Evolutionary conservation across 2,113 vertebrate species (phyloP).

Genomic region (Pholis gunnellus): DNA sequence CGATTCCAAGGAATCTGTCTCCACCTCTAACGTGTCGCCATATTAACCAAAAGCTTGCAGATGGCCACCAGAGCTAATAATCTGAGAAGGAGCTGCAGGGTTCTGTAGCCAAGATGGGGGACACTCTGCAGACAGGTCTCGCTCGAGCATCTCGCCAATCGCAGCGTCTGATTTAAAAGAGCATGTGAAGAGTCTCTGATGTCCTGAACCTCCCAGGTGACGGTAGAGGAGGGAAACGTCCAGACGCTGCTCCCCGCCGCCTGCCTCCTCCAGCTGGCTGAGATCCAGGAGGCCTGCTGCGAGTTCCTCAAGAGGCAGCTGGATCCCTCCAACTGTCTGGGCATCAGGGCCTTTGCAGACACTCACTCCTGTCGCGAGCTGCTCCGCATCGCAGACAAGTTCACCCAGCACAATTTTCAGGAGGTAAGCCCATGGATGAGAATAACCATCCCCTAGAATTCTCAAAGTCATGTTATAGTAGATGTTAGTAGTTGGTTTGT

Average conservation of each 20-base stretch:
- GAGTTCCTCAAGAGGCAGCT: constrained; percentile 98
- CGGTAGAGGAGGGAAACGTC: constrained; percentile 97
- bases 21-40: too few relatives aligned
- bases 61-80: background rate
- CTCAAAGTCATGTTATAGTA: background rate
- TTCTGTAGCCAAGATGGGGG: background rate
- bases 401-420: constrained; percentile 99
- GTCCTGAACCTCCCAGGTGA: constrained; percentile 82
- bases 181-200: background rate
- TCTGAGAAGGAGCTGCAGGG: background rate
- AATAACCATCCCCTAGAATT: background rate
- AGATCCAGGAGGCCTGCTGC: constrained; percentile 99
- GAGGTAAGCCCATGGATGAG: constrained; percentile 82
- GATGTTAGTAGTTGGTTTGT: too few relatives aligned
- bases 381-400: constrained; percentile 97
- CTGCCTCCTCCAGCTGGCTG: constrained; percentile 96
- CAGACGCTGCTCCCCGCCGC: constrained; percentile 97
- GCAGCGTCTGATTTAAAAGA: background rate
- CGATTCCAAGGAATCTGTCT: too few relatives aligned
- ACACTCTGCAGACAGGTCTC: background rate
- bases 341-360: constrained; percentile 98
- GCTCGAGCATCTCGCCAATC: too few relatives aligned
- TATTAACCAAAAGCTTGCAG: too few relatives aligned
- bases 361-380: constrained; percentile 97
- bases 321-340: constrained; percentile 98